A percentile compares a stretch with the other conserved stretches of the same genome.
phyloP scores from a whole-genome alignment of 2,888 invertebrate genomes.

The Dinocampus coccinellae region DNA sequence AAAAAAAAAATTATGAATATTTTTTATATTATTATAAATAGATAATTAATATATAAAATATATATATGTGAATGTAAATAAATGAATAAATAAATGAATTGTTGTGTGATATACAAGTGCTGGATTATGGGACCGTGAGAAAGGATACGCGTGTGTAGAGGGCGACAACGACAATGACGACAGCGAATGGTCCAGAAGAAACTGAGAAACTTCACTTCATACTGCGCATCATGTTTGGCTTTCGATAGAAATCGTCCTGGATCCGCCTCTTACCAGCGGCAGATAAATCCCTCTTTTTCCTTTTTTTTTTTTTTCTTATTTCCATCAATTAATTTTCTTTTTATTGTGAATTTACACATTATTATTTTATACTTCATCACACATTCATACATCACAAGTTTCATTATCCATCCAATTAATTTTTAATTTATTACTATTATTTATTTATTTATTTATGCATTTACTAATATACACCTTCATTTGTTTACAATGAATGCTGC shows the following conservation, averaged over 20 bases:
- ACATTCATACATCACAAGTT: not conserved
- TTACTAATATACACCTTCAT: not conserved
- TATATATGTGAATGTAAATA: too few relatives aligned
- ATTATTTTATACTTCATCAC: not conserved
- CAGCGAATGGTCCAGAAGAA: conserved; percentile 24
- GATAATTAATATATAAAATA: too few relatives aligned
- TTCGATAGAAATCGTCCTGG: conserved; percentile 52
- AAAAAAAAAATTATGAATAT: too few relatives aligned
- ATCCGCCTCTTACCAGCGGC: conserved; percentile 41
- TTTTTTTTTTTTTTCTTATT: conserved; percentile 32
- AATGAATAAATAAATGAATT: not conserved
- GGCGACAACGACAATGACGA: conserved; percentile 32
- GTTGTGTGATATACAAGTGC: conserved; percentile 13
- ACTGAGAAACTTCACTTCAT: conserved; percentile 10
- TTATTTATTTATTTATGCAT: not conserved
- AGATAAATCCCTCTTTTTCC: conserved; percentile 15
- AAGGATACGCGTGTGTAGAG: conserved; percentile 38
- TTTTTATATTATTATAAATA: too few relatives aligned
- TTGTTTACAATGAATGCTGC: not conserved
- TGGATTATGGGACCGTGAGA: conserved; percentile 42
- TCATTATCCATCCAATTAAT: not conserved
- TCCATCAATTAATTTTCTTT: not conserved
- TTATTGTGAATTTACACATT: conserved; percentile 13
- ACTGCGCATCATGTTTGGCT: conserved; percentile 35
- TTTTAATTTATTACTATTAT: too few relatives aligned